Base-by-base conservation (phyloP, 2,113 vertebrate species). In the Bubo bubo region DNA sequence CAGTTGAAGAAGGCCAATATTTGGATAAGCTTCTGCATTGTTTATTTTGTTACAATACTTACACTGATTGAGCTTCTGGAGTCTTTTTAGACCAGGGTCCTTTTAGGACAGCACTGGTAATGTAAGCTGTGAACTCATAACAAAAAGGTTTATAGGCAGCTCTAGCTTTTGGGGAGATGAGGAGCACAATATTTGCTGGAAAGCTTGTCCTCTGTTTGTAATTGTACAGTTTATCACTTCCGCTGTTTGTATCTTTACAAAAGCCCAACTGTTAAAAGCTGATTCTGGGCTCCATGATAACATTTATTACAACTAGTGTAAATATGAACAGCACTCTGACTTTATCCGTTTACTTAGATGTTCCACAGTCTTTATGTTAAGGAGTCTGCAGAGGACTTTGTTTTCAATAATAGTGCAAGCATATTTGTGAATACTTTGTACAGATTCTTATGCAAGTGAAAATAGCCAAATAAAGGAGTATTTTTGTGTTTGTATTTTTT, bases 11-110 rank as follows among this genome's bases (percentile, higher is more conserved):
- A 55, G 50, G 37, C 41, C 72, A 84, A 37, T 96, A 91, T 93
- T 98, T 96, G 79, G 87, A 92, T 95, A 84, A 90, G 66, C 62
- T 63, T 93, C 85, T 77, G 22, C 22, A n/a, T 45, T 91, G 90
- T 95, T 95, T 86, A 58, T 93, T 93, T 95, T 83, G 34, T 60
- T 81, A 49, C 28, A 73, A 2, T 81, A 68, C 49, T 94, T 79
- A 60, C 35, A 59, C 34, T 45, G 60, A 72, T 13, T 39, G 50
- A 92, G 32, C 60, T 50, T 90, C 24, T 91, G 47, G 68, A 79
- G 93, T 70, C 41, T 79, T 66, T 95, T 93, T 80, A 91, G 70
- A 77, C 39, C 47, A 62, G 52, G 6, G 10, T 83, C 35, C 86
- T 95, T 94, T 95, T 86, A 88, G 60, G 72, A 79, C 53, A 80